Percentiles rank a stretch among this genome's conserved stretches.
phyloP scores from a whole-genome alignment of 2,113 vertebrate genomes.

The Cololabis saira region DNA sequence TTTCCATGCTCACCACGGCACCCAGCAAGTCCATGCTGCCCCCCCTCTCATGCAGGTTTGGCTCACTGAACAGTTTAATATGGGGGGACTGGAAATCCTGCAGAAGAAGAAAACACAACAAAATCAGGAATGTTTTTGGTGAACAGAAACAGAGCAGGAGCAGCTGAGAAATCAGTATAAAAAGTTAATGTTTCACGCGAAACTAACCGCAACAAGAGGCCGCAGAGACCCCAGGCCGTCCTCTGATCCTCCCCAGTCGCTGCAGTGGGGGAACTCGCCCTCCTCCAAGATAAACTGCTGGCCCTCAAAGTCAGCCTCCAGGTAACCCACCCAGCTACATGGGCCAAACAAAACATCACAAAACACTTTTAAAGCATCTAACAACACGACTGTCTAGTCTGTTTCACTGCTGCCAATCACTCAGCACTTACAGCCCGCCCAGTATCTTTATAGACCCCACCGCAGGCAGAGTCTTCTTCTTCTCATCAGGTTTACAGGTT shows the following conservation, averaged over 20 bases:
- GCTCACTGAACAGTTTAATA: conserved; percentile 90
- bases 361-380: neutral
- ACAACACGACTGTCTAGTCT: neutral
- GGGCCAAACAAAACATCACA: neutral
- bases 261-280: conserved; percentile 88
- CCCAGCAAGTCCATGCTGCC: conserved; percentile 86
- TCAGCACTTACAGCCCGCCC: conserved; percentile 89
- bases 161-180: neutral
- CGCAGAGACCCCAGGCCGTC: conserved; percentile 86
- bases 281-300: conserved; percentile 96
- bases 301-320: conserved; percentile 88
- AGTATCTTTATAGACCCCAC: conserved; percentile 93
- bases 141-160: neutral
- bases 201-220: conserved; percentile 87
- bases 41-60: conserved; percentile 84
- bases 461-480: conserved; percentile 61
- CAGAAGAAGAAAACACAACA: neutral
- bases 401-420: neutral
- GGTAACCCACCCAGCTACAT: conserved; percentile 93
- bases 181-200: neutral
- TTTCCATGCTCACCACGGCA: conserved; percentile 87
- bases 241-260: conserved; percentile 89
- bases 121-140: neutral
- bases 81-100: conserved; percentile 89
- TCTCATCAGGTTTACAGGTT: conserved; percentile 3